Conservation (phyloP, 2,113 vertebrate species). For the Syrmaticus mikado region DNA sequence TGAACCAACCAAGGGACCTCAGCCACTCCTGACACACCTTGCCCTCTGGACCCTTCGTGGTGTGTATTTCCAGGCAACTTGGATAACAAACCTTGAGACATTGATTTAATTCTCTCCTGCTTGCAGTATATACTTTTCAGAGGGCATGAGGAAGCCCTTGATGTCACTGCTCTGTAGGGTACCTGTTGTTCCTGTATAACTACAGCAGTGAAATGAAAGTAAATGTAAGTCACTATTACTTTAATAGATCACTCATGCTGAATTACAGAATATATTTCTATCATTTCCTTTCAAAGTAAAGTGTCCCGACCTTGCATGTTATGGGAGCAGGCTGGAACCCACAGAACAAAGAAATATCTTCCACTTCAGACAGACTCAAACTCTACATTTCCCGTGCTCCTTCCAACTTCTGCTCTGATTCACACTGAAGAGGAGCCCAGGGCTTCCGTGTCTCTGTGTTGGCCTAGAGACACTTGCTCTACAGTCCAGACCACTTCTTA, state of each 20-base stretch:
- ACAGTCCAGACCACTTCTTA: not conserved
- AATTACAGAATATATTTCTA: not conserved
- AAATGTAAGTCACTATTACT: not conserved
- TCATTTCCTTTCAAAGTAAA: not conserved
- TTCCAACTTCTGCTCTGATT: not conserved
- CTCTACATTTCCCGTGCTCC: not conserved
- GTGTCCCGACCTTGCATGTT: slow-evolving; percentile 10
- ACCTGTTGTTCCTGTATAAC: not conserved
- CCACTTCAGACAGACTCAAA: not conserved
- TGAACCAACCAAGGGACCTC: no score
- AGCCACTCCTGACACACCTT: no score
- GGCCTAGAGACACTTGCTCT: not conserved
- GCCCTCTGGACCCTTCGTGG: not conserved
- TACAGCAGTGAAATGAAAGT: slow-evolving; percentile 10
- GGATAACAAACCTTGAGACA: not conserved
- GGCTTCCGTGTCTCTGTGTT: not conserved
- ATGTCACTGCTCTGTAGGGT: not conserved
- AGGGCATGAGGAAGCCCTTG: not conserved
- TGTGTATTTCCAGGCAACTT: not conserved
- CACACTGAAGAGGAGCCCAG: not conserved
- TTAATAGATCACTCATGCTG: not conserved
- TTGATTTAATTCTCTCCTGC: not conserved
- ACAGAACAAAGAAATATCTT: not conserved
- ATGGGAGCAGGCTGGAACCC: not conserved
- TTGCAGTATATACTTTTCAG: not conserved